Conservation (phyloP, 2,113 vertebrate genomes). For the Ophiodon elongatus region DNA sequence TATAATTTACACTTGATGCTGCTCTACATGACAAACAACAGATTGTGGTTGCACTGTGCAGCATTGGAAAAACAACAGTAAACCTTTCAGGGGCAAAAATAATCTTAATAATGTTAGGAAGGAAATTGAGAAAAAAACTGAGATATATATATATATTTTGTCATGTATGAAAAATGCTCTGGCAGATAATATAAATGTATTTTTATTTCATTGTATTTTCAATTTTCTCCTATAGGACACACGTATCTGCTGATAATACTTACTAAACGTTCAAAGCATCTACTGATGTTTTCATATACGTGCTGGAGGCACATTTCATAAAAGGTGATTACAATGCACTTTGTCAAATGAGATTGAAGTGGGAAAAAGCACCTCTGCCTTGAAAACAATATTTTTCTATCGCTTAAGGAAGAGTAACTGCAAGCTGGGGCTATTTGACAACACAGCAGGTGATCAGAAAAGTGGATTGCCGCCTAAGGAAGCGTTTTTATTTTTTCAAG, state of each 20-base stretch:
- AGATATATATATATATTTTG: background rate
- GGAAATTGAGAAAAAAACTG: background rate
- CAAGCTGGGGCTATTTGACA: constrained; percentile 61
- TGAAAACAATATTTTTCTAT: constrained; percentile 19
- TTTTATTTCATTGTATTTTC: no score
- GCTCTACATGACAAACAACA: constrained; percentile 35
- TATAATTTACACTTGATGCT: constrained; percentile 12
- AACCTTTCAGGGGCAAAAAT: background rate
- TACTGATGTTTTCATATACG: constrained; percentile 18
- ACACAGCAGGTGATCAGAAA: constrained; percentile 67
- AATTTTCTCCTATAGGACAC: background rate
- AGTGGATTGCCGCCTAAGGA: constrained; percentile 48
- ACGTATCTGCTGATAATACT: constrained; percentile 27
- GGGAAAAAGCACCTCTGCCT: constrained; percentile 10
- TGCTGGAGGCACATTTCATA: constrained; percentile 26
- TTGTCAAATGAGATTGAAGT: constrained; percentile 25
- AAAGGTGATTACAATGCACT: constrained; percentile 42
- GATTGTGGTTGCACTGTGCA: constrained; percentile 2
- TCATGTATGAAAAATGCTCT: background rate
- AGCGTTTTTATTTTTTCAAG: constrained; percentile 29
- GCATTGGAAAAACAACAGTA: background rate
- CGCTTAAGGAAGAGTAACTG: constrained; percentile 31
- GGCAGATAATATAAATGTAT: background rate
- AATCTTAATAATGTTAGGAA: background rate
- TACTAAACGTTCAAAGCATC: constrained; percentile 17